phyloP scores from a whole-genome alignment of 2,113 vertebrate species.

The Rhipidura dahli region DNA sequence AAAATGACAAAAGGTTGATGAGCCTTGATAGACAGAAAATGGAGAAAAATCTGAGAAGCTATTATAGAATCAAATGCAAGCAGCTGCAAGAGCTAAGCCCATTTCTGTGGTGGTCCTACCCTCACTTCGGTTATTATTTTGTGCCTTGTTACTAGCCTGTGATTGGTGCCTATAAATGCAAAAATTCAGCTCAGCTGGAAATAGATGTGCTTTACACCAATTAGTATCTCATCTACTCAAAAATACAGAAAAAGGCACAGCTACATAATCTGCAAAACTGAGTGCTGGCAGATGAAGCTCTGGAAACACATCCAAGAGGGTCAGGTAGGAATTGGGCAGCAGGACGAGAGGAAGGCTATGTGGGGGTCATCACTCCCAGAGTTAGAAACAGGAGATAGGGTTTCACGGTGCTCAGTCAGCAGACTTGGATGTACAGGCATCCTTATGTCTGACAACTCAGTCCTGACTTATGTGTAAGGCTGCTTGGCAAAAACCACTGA shows the following conservation, averaged over 20 bases:
- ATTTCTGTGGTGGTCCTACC: not conserved
- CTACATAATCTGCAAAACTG: not conserved
- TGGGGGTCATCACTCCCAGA: accelerated
- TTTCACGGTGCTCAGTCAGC: not conserved
- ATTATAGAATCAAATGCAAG: not conserved
- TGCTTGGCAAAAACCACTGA: not conserved
- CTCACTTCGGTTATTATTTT: not conserved
- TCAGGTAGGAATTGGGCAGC: not conserved
- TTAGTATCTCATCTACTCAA: not conserved
- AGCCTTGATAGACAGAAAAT: not conserved
- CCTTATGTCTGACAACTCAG: not conserved
- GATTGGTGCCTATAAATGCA: not conserved
- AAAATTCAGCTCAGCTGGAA: not conserved
- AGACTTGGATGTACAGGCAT: not conserved
- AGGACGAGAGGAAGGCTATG: not conserved
- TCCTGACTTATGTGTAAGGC: not conserved
- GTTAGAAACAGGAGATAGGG: not conserved
- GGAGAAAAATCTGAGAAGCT: not conserved
- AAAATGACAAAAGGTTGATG: not conserved
- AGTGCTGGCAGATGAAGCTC: not conserved
- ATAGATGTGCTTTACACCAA: not conserved
- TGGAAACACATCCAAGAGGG: not conserved
- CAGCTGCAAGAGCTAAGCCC: not conserved
- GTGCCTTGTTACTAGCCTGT: not conserved
- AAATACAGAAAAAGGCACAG: not conserved